Conservation (phyloP, 2,888 invertebrate genomes). For the Cancer borealis region DNA sequence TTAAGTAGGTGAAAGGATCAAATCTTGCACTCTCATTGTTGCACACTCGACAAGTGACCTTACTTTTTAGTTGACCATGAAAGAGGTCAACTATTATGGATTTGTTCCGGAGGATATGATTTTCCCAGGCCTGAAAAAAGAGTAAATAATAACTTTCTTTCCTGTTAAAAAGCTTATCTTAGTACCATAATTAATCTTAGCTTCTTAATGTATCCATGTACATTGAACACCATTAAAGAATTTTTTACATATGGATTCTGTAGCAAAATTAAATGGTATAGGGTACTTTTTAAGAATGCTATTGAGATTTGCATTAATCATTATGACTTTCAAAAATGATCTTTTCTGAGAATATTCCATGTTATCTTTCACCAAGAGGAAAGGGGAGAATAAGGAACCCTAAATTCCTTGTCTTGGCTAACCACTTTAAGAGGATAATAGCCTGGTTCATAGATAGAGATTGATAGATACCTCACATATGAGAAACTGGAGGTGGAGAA, state of each 20-base stretch:
- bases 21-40: slow-evolving; percentile 91
- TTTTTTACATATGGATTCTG: not conserved
- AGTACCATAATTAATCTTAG: not conserved
- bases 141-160: not conserved
- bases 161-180: not conserved
- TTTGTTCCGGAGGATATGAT: slow-evolving; percentile 89
- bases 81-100: slow-evolving; percentile 94
- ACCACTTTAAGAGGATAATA: no score
- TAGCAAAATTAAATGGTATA: no score
- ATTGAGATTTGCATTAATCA: no score
- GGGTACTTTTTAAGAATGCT: no score
- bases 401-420: no score
- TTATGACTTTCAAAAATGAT: no score
- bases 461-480: no score
- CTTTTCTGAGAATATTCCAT: no score
- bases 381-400: no score
- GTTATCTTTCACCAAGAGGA: no score
- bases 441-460: no score
- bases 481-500: no score
- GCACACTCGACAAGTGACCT: slow-evolving; percentile 91
- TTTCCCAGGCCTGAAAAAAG: slow-evolving; percentile 87
- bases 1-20: slow-evolving; percentile 94
- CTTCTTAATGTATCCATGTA: not conserved
- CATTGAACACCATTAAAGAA: not conserved
- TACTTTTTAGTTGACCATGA: slow-evolving; percentile 94